These are phyloP conservation scores for Poecilus cupreus DNA, from an alignment of 2,888 invertebrate species.

Conservation along the genomic window DNA sequence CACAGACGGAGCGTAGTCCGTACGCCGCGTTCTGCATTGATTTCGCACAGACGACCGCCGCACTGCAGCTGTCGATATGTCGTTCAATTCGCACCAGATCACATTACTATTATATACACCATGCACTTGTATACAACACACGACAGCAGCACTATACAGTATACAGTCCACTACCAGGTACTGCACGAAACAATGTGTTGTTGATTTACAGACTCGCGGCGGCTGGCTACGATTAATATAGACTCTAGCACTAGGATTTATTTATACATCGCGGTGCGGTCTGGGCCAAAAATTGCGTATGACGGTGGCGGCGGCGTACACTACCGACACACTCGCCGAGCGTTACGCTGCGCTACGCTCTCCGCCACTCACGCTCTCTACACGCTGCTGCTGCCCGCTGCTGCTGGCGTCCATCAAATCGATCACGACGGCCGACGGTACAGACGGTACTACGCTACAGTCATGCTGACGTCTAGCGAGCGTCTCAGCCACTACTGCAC, in stretches of 20 bases:
- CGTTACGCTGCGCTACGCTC: slow-evolving; percentile 34
- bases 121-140: not conserved
- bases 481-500: not conserved
- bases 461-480: slow-evolving; percentile 9
- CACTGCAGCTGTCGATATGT: slow-evolving; percentile 60
- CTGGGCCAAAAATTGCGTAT: slow-evolving; percentile 60
- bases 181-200: slow-evolving; percentile 57
- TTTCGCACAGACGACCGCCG: slow-evolving; percentile 49
- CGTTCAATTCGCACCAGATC: slow-evolving; percentile 49
- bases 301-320: slow-evolving; percentile 49
- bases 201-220: slow-evolving; percentile 55
- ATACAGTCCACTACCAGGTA: slow-evolving; percentile 24
- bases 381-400: slow-evolving; percentile 2
- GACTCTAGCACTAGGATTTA: slow-evolving; percentile 60
- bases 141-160: not conserved
- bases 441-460: not conserved
- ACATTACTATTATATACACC: slow-evolving; percentile 25
- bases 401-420: not conserved
- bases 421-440: not conserved
- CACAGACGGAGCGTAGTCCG: not conserved
- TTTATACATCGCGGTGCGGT: slow-evolving; percentile 59
- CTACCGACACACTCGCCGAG: slow-evolving; percentile 33
- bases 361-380: not conserved
- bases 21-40: slow-evolving; percentile 55
- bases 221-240: slow-evolving; percentile 56